phyloP scores from a whole-genome alignment of 2,888 invertebrate species.

The Chrysomela aeneicollis region DNA sequence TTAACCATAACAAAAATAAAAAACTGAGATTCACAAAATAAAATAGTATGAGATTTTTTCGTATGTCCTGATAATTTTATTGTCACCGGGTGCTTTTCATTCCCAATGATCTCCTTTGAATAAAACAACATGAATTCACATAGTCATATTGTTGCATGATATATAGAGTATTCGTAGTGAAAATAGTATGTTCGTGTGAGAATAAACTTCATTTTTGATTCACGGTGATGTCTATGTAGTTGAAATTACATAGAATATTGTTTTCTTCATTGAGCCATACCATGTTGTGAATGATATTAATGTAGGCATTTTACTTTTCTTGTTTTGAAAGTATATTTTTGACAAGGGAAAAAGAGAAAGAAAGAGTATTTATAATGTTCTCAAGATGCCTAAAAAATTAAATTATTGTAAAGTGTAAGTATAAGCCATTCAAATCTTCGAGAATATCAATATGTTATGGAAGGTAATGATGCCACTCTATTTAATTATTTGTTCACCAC shows the following conservation, averaged over 20 bases:
- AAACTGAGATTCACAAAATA: neutral
- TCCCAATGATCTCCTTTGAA: neutral
- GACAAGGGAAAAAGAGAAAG: constrained; percentile 55
- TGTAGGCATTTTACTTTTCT: constrained; percentile 55
- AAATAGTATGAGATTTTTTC: neutral
- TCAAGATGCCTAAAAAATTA: constrained; percentile 56
- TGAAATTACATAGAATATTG: constrained; percentile 23
- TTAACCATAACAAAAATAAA: constrained; percentile 15
- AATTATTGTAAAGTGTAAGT: constrained; percentile 59
- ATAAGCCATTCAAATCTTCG: constrained; percentile 53
- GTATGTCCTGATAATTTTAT: too few species aligned
- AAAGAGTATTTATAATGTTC: constrained; percentile 59
- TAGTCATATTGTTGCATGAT: neutral
- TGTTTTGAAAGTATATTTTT: constrained; percentile 60
- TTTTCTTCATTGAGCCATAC: constrained; percentile 43
- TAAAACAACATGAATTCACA: neutral
- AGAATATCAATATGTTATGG: constrained; percentile 56
- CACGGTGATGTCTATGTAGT: neutral
- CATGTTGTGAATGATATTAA: constrained; percentile 47
- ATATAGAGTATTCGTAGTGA: neutral
- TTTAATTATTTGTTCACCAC: constrained; percentile 44
- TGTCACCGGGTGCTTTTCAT: neutral
- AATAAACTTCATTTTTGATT: neutral
- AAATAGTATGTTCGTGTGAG: neutral
- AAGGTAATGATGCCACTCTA: constrained; percentile 55